phyloP scores from a whole-genome alignment of 2,888 invertebrate genomes.

The Creontiades dilutus region DNA sequence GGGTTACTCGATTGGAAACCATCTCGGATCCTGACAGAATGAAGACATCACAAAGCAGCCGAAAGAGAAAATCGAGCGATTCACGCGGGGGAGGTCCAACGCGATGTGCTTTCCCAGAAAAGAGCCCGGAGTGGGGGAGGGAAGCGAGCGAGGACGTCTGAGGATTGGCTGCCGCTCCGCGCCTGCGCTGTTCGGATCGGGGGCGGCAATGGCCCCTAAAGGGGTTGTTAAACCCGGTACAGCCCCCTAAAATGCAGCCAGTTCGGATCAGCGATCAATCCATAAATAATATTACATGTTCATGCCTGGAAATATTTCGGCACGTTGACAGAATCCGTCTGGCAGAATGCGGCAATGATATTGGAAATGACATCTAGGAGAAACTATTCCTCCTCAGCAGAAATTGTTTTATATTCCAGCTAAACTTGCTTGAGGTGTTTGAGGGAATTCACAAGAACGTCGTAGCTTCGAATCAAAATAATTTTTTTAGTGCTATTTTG shows the following conservation, averaged over 20 bases:
- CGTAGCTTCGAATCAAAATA: too few species aligned
- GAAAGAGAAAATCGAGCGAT: background rate
- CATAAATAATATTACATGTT: background rate
- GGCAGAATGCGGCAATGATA: too few species aligned
- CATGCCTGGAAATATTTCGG: too few species aligned
- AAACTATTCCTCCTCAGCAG: too few species aligned
- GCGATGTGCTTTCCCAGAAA: slow-evolving; percentile 1
- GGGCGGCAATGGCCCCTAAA: background rate
- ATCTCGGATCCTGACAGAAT: background rate
- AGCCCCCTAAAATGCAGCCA: background rate
- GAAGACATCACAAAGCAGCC: background rate
- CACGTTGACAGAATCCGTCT: too few species aligned
- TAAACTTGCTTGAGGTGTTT: too few species aligned
- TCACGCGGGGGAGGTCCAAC: background rate
- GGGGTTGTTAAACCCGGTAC: background rate
- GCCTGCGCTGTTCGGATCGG: background rate
- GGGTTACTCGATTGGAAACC: too few species aligned
- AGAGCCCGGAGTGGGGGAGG: background rate
- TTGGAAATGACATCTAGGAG: too few species aligned
- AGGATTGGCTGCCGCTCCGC: background rate
- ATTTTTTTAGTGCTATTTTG: too few species aligned
- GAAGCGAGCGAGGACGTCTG: background rate
- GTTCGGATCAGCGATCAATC: background rate
- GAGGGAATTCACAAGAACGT: too few species aligned
- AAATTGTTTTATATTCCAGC: too few species aligned